phyloP scores from a whole-genome alignment of 2,113 vertebrate species.

The Hiodon tergisus region DNA sequence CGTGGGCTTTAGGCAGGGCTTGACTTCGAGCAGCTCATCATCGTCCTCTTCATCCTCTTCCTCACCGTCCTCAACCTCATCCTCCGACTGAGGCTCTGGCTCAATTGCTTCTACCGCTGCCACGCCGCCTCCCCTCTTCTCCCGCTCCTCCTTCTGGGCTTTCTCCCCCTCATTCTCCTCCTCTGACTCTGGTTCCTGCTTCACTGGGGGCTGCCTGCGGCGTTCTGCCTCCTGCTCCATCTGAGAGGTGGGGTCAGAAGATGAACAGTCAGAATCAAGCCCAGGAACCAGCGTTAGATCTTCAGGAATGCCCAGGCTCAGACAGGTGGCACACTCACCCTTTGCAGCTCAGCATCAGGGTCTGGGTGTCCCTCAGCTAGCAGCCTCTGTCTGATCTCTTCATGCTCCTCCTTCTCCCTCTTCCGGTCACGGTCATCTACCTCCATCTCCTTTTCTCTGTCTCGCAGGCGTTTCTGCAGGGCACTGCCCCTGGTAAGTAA shows the following conservation, averaged over 20 bases:
- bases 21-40: constrained; percentile 74
- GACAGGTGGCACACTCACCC: constrained; percentile 60
- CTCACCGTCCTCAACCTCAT: constrained; percentile 82
- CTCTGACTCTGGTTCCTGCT: constrained; percentile 79
- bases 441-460: constrained; percentile 96
- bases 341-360: constrained; percentile 94
- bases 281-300: neutral
- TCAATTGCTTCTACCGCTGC: constrained; percentile 57
- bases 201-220: constrained; percentile 82
- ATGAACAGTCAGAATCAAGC: neutral
- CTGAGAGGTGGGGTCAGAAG: constrained; percentile 49
- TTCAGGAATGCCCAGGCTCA: constrained; percentile 6
- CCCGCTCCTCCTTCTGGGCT: constrained; percentile 68
- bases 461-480: constrained; percentile 93
- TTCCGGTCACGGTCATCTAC: constrained; percentile 95
- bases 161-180: constrained; percentile 74
- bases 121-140: constrained; percentile 53
- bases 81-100: constrained; percentile 73
- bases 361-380: constrained; percentile 95
- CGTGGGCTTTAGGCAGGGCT: constrained; percentile 90
- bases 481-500: constrained; percentile 80
- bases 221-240: constrained; percentile 98
- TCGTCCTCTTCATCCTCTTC: constrained; percentile 79
- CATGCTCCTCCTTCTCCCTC: constrained; percentile 93
- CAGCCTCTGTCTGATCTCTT: constrained; percentile 94